Evolutionary conservation across 2,113 vertebrate genomes (phyloP).

Genomic region (Stigmatopora argus): DNA sequence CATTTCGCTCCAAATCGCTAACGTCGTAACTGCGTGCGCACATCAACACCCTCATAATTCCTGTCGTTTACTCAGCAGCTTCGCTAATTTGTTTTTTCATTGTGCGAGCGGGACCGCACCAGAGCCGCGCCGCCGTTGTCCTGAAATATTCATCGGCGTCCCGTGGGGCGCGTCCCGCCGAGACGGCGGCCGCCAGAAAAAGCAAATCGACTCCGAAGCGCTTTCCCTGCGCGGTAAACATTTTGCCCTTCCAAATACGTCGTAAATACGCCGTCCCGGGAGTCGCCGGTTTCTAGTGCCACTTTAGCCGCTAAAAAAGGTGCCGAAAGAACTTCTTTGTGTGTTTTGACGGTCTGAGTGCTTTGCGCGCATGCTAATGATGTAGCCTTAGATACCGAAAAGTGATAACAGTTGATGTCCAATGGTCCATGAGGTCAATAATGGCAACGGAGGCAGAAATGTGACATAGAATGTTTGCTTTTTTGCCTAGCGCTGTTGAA

Average conservation of each 20-base stretch:
- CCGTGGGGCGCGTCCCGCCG: conserved; percentile 37
- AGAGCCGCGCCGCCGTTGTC: conserved; percentile 19
- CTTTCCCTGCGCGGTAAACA: conserved; percentile 53
- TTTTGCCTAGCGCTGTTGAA: no score
- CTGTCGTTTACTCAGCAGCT: conserved; percentile 22
- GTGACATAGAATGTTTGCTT: no score
- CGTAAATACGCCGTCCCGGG: conserved; percentile 46
- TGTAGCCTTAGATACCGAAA: neutral
- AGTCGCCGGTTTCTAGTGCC: conserved; percentile 12
- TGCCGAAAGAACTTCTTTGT: neutral
- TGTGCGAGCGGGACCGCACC: conserved; percentile 37
- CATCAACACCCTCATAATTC: neutral
- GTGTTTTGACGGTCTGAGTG: conserved; percentile 30
- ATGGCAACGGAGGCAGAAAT: no score
- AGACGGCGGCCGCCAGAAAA: conserved; percentile 31
- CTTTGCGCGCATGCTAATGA: conserved; percentile 44
- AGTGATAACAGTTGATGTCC: no score
- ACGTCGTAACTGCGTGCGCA: neutral
- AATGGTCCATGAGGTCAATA: no score
- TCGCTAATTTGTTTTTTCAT: conserved; percentile 56
- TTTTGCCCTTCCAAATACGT: conserved; percentile 51
- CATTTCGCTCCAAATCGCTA: neutral
- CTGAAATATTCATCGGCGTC: conserved; percentile 58
- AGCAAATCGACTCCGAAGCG: conserved; percentile 42
- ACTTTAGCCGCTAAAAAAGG: conserved; percentile 12